Base-by-base conservation (phyloP, 2,888 invertebrate species). In the Ophioninae sp. region DNA sequence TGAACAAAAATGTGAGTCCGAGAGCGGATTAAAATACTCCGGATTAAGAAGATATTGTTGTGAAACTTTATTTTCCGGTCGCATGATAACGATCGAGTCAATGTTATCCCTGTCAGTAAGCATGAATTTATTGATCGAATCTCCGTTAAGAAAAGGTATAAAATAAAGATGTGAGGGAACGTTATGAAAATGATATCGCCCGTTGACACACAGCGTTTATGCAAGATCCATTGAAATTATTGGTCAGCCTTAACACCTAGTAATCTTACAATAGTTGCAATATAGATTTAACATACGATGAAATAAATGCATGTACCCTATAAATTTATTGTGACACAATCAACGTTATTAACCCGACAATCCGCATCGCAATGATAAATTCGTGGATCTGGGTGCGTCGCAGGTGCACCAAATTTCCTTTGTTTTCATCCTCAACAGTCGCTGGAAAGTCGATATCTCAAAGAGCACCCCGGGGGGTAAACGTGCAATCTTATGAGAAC, bases 231-330 rank as follows among this genome's bases (percentile, higher is more conserved):
- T 70, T 59, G 76, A 69, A 81, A 80, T 81, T 79, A 83, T 84
- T 86, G 84, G 79, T 86, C 84, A 85, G 86, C 83, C 85, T 84
- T 84, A 80, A 85, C 85, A 84, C 84, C 79, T 88, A 86, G 85
- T 85, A 84, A 84, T 85, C 84, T 84, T 85, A 78, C 85, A 85
- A 86, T 86, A 86, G 87, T 86, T 88, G 87, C 87, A 88, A 87
- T 86, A 87, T 87, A 87, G 79, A 87, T 79, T 84, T 79, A 79
- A 85, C 70, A 76, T 76, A 84, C 84, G 81, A 57, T 84, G 85
- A 80, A 85, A 88, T 86, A 85, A 84, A 86, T 86, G 74, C 74
- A 85, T 84, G 61, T 85, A 75, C 88, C 88, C 88, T 87, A 87
- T 86, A 89, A 85, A 77, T 82, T 74, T n/a, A 67, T 76, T 65